Conservation (phyloP, 2,888 invertebrate genomes). For the Drosophila kokeensis region DNA sequence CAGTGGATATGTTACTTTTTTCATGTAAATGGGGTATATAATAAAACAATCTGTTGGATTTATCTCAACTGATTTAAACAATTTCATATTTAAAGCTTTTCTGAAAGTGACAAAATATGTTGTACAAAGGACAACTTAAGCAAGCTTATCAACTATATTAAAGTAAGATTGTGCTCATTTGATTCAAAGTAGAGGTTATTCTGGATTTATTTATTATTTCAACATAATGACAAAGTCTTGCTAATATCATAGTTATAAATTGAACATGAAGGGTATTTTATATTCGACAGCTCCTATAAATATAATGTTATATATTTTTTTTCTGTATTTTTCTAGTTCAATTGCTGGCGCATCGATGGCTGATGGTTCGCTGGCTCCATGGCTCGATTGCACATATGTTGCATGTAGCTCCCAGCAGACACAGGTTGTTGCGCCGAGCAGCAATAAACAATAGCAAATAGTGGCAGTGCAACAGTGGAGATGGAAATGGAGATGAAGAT, state of each 20-base stretch:
- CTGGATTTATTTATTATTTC: background rate
- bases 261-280: conserved; percentile 1
- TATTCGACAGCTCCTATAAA: background rate
- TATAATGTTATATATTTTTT: conserved; percentile 9
- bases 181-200: background rate
- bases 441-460: conserved; percentile 58
- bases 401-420: conserved; percentile 40
- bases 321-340: conserved; percentile 61
- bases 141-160: background rate
- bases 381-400: conserved; percentile 62
- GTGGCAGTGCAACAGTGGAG: background rate
- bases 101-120: background rate
- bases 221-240: background rate
- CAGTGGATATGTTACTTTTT: background rate
- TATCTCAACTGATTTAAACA: background rate
- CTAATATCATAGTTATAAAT: background rate
- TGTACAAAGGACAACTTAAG: background rate
- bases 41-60: background rate
- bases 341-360: conserved; percentile 71
- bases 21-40: background rate
- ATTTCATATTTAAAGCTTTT: too few species aligned
- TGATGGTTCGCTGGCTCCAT: conserved; percentile 12
- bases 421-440: conserved; percentile 52
- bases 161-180: background rate
- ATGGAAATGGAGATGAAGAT: background rate